phyloP scores from a whole-genome alignment of 1,140 invertebrate species.

The Philotrypesis tridentata region DNA sequence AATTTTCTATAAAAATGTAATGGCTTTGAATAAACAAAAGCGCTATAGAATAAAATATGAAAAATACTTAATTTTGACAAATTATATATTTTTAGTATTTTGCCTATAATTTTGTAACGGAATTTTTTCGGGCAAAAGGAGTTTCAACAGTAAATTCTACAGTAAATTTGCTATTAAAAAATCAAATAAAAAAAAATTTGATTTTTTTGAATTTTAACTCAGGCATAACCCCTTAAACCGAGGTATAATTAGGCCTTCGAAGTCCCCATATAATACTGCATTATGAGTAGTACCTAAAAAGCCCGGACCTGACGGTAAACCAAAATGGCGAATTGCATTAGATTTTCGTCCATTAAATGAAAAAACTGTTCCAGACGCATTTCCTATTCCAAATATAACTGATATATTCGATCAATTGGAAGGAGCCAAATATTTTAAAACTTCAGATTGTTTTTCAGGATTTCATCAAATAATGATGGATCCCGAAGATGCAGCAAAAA shows the following conservation, averaged over 20 bases:
- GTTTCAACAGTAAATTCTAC: too few species aligned
- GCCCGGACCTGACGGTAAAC: constrained; percentile 52
- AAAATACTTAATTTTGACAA: too few species aligned
- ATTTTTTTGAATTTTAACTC: too few species aligned
- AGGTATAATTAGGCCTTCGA: not conserved
- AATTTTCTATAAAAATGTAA: too few species aligned
- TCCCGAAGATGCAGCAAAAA: constrained; percentile 65
- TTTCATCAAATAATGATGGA: constrained; percentile 72
- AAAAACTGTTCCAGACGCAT: constrained; percentile 69
- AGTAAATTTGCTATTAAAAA: too few species aligned
- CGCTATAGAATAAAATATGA: too few species aligned
- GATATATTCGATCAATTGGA: constrained; percentile 65
- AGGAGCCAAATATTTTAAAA: constrained; percentile 62
- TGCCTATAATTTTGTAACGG: too few species aligned
- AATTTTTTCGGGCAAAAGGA: too few species aligned
- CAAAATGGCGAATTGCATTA: constrained; percentile 54
- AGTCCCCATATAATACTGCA: constrained; percentile 43
- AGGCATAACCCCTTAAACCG: too few species aligned
- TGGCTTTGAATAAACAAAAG: too few species aligned
- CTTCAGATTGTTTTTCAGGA: constrained; percentile 70
- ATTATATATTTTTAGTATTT: too few species aligned
- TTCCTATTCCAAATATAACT: constrained; percentile 74
- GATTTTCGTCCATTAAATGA: constrained; percentile 68
- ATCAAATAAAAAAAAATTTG: too few species aligned
- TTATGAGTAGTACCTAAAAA: constrained; percentile 55